These are phyloP conservation scores for Torymus aiolomorphi DNA, from an alignment of 2,888 invertebrate genomes.

Conservation along the genomic window DNA sequence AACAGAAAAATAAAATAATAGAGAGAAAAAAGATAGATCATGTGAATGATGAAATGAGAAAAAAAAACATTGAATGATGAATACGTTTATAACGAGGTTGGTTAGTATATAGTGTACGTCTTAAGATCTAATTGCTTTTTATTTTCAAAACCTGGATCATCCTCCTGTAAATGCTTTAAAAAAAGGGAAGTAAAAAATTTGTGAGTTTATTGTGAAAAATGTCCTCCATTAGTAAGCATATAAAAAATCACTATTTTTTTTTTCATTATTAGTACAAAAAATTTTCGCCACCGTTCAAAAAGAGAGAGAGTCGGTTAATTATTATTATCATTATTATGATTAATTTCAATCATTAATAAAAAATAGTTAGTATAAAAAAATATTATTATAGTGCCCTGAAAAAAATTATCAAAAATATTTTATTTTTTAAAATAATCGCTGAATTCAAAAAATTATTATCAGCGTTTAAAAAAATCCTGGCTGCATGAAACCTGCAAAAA, in stretches of 20 bases:
- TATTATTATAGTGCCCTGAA: slow-evolving; percentile 65
- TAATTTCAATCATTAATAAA: slow-evolving; percentile 23
- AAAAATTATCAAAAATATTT: slow-evolving; percentile 60
- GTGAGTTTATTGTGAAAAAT: slow-evolving; percentile 63
- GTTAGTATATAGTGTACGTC: slow-evolving; percentile 66
- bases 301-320: slow-evolving; percentile 60
- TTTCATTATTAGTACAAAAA: slow-evolving; percentile 56
- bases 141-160: slow-evolving; percentile 75
- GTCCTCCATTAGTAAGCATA: slow-evolving; percentile 64
- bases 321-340: slow-evolving; percentile 15
- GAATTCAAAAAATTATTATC: slow-evolving; percentile 74
- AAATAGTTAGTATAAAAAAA: slow-evolving; percentile 36
- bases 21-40: slow-evolving; percentile 62
- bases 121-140: slow-evolving; percentile 72
- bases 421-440: slow-evolving; percentile 62
- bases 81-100: slow-evolving; percentile 67
- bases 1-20: slow-evolving; percentile 67
- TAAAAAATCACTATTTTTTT: slow-evolving; percentile 64
- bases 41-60: slow-evolving; percentile 67
- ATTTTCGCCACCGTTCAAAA: slow-evolving; percentile 56
- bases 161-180: slow-evolving; percentile 76
- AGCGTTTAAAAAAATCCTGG: slow-evolving; percentile 75
- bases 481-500: slow-evolving; percentile 74
- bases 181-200: slow-evolving; percentile 73
- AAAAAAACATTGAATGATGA: slow-evolving; percentile 70